These are phyloP conservation scores for Tuta absoluta DNA, from an alignment of 2,888 invertebrate genomes.

Conservation along the genomic window DNA sequence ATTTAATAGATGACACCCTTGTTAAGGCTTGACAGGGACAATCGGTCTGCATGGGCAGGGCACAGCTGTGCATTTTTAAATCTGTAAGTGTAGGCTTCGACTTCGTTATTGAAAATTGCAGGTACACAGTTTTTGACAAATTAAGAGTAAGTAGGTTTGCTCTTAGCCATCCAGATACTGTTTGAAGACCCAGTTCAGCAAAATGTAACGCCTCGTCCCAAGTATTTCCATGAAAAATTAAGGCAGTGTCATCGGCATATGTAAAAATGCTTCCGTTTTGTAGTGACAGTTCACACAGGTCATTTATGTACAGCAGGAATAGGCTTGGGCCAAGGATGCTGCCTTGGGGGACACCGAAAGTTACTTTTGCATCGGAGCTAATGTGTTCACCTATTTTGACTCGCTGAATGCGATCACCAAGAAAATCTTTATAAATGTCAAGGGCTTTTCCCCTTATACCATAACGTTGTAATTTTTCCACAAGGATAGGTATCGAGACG, in stretches of 20 bases:
- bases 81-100: background rate
- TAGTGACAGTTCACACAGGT: background rate
- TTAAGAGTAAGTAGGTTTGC: background rate
- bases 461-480: background rate
- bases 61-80: slow-evolving; percentile 7
- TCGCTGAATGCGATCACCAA: background rate
- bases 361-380: background rate
- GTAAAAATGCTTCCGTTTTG: background rate
- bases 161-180: background rate
- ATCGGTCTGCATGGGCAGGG: too few species aligned
- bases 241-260: background rate
- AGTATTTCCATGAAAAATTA: background rate
- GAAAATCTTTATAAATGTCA: background rate
- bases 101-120: background rate
- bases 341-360: background rate
- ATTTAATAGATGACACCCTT: background rate
- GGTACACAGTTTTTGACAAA: background rate
- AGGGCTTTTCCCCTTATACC: background rate
- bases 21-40: background rate
- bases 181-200: background rate
- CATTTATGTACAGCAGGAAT: background rate
- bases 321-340: background rate
- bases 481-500: background rate
- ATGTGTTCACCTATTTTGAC: background rate
- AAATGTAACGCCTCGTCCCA: background rate